Conservation (phyloP, 2,113 vertebrate species). For the Gasterosteus nipponicus region DNA sequence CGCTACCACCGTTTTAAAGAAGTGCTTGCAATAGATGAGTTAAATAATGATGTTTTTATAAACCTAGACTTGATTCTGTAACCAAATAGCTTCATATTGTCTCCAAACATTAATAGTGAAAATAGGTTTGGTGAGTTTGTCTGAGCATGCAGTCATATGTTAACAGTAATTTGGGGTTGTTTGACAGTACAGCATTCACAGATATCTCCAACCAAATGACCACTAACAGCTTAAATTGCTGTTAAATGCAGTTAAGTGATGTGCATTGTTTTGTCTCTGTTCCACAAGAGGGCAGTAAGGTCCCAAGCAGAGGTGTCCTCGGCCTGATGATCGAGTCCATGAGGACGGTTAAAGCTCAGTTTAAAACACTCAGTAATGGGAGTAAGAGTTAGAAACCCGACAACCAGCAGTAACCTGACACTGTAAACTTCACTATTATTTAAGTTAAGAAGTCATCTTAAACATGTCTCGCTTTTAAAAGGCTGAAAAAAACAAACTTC, state of each 20-base stretch:
- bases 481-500: neutral
- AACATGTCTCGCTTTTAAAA: neutral
- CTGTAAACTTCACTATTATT: neutral
- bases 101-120: neutral
- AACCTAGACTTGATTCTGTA: neutral
- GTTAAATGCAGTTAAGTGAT: slow-evolving; percentile 11
- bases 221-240: slow-evolving; percentile 23
- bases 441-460: neutral
- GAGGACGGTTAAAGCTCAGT: slow-evolving; percentile 37
- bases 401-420: neutral
- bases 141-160: neutral
- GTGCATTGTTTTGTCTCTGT: slow-evolving; percentile 21
- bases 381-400: neutral
- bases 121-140: neutral
- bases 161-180: neutral
- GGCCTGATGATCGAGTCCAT: slow-evolving; percentile 59
- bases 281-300: slow-evolving; percentile 78
- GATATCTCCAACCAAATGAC: slow-evolving; percentile 15
- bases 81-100: neutral
- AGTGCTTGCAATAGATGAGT: neutral
- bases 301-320: slow-evolving; percentile 38
- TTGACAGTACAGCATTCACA: neutral
- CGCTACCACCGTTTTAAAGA: neutral
- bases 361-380: slow-evolving; percentile 14
- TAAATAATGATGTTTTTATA: neutral